A percentile compares a stretch with the other conserved stretches of the same genome.
Conservation (phyloP, 2,888 invertebrate species). For the Leptothorax acervorum region DNA sequence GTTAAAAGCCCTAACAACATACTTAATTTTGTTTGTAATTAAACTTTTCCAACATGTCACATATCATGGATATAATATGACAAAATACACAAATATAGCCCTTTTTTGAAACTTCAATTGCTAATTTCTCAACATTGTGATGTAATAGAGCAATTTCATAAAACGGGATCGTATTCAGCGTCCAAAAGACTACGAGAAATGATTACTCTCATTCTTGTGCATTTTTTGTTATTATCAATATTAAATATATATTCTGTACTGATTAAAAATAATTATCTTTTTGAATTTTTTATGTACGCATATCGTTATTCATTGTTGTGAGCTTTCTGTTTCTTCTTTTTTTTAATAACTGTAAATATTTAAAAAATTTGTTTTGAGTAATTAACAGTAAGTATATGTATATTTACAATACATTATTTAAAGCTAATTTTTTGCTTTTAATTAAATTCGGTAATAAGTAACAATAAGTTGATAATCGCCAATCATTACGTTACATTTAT, state of each 20-base stretch:
- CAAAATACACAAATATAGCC: too few relatives aligned
- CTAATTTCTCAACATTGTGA: too few relatives aligned
- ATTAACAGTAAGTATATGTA: neutral
- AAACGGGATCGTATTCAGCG: too few relatives aligned
- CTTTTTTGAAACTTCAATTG: too few relatives aligned
- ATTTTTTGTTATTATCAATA: neutral
- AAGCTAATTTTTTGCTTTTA: neutral
- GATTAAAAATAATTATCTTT: neutral
- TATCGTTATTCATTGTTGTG: neutral
- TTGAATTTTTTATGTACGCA: neutral
- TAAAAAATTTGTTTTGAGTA: neutral
- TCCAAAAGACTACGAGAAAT: too few relatives aligned
- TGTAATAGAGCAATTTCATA: too few relatives aligned
- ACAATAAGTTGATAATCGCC: neutral
- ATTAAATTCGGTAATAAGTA: neutral
- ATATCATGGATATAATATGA: too few relatives aligned
- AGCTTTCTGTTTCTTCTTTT: neutral
- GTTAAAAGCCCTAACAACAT: too few relatives aligned
- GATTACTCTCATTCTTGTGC: too few relatives aligned
- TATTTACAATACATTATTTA: neutral
- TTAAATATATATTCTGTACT: neutral
- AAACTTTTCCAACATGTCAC: too few relatives aligned
- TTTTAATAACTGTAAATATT: neutral
- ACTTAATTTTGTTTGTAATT: too few relatives aligned
- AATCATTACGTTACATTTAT: neutral